Percentiles rank a stretch among this genome's conserved stretches.
These are phyloP conservation scores for Hemaris fuciformis DNA, from an alignment of 2,888 invertebrate species.

Conservation along the genomic window DNA sequence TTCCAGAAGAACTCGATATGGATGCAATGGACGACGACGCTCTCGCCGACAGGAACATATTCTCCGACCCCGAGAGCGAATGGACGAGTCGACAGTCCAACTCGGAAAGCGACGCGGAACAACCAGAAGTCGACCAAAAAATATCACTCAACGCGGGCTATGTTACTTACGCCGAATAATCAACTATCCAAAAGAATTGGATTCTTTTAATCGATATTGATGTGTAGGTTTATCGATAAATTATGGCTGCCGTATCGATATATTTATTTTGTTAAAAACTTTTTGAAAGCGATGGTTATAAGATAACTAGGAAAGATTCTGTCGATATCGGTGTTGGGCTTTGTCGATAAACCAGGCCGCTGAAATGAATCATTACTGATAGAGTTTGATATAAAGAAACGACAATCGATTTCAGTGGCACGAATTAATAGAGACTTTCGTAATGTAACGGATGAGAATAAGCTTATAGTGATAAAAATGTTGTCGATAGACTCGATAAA, in stretches of 20 bases:
- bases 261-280: too few relatives aligned
- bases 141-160: neutral
- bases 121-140: constrained; percentile 79
- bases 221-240: neutral
- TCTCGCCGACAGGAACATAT: constrained; percentile 80
- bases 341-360: neutral
- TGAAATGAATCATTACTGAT: neutral
- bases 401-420: neutral
- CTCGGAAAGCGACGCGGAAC: constrained; percentile 63
- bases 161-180: constrained; percentile 11
- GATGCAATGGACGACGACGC: constrained; percentile 76
- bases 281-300: too few relatives aligned
- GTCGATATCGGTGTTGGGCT: neutral
- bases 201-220: neutral
- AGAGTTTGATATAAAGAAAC: neutral
- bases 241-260: too few relatives aligned
- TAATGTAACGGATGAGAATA: neutral
- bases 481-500: neutral
- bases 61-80: constrained; percentile 88
- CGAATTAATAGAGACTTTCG: neutral
- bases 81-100: constrained; percentile 70
- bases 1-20: constrained; percentile 58
- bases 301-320: neutral
- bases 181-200: neutral
- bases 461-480: neutral